Conservation (phyloP, 2,888 invertebrate genomes). For the Syritta pipiens region DNA sequence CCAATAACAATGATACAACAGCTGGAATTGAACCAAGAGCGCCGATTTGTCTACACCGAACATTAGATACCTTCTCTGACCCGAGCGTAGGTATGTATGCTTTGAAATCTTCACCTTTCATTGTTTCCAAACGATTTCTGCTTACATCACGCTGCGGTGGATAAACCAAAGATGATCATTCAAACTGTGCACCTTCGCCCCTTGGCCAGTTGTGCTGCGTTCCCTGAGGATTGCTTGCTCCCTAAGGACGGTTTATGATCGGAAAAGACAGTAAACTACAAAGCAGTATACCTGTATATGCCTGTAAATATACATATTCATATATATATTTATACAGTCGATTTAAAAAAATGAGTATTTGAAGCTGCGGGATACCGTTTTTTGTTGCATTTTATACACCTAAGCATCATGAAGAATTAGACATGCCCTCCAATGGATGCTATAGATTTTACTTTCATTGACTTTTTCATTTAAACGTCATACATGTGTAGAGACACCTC, state of each 20-base stretch:
- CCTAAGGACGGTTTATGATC: constrained; percentile 59
- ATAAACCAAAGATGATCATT: constrained; percentile 68
- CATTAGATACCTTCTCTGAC: constrained; percentile 55
- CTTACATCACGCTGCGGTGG: constrained; percentile 67
- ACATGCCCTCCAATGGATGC: constrained; percentile 37
- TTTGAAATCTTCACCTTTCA: constrained; percentile 63
- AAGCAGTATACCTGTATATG: constrained; percentile 10
- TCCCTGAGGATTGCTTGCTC: constrained; percentile 41
- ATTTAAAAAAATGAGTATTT: constrained; percentile 45
- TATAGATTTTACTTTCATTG: constrained; percentile 69
- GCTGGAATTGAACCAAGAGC: constrained; percentile 62
- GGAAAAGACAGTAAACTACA: constrained; percentile 51
- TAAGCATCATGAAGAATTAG: constrained; percentile 38
- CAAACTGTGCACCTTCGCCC: constrained; percentile 64
- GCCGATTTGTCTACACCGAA: constrained; percentile 67
- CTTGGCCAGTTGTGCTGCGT: constrained; percentile 36
- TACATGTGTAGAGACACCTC: background rate
- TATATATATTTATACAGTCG: background rate
- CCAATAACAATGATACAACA: constrained; percentile 58
- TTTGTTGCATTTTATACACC: constrained; percentile 21
- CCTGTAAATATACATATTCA: background rate
- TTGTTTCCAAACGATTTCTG: constrained; percentile 63
- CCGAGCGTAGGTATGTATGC: constrained; percentile 39
- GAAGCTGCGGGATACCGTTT: constrained; percentile 48
- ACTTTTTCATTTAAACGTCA: constrained; percentile 65